A percentile compares a stretch with the other conserved stretches of the same genome.
These are phyloP conservation scores for Lamellibrachia luymesi DNA, from an alignment of 1,140 invertebrate genomes.

Conservation along the genomic window DNA sequence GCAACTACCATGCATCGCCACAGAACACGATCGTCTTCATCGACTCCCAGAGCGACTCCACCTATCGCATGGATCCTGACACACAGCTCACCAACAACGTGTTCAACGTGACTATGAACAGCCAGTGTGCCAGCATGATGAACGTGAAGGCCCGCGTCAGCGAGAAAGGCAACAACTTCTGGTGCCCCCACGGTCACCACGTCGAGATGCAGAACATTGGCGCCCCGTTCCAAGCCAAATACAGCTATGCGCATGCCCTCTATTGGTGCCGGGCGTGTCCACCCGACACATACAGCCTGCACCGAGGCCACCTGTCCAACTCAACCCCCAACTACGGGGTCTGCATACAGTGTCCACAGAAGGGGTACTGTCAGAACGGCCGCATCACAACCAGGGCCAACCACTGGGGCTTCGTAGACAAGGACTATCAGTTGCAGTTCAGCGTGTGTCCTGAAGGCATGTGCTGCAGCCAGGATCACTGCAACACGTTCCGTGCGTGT, in stretches of 20 bases:
- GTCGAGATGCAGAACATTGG: neutral
- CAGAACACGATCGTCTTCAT: neutral
- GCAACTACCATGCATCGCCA: neutral
- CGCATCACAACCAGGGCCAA: slow-evolving; percentile 10
- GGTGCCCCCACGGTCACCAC: neutral
- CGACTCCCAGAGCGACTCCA: neutral
- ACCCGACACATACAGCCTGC: neutral
- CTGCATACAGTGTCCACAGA: neutral
- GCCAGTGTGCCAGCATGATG: neutral
- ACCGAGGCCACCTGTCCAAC: neutral
- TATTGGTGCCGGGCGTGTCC: slow-evolving; percentile 14
- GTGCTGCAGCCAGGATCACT: neutral
- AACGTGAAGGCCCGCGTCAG: neutral
- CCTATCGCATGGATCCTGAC: neutral
- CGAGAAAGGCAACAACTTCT: neutral
- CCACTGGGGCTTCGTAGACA: slow-evolving; percentile 2
- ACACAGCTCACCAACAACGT: neutral
- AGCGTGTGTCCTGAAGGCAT: neutral
- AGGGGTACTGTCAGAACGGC: neutral
- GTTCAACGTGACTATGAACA: neutral
- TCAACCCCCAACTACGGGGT: neutral
- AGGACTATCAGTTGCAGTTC: neutral
- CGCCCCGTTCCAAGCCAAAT: neutral
- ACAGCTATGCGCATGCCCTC: neutral
- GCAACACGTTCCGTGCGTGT: neutral